Evolutionary conservation across 2,888 invertebrate genomes (phyloP), one percentile per base, ranked within the genome.

Genomic region (Criorhina ranunculi): DNA sequence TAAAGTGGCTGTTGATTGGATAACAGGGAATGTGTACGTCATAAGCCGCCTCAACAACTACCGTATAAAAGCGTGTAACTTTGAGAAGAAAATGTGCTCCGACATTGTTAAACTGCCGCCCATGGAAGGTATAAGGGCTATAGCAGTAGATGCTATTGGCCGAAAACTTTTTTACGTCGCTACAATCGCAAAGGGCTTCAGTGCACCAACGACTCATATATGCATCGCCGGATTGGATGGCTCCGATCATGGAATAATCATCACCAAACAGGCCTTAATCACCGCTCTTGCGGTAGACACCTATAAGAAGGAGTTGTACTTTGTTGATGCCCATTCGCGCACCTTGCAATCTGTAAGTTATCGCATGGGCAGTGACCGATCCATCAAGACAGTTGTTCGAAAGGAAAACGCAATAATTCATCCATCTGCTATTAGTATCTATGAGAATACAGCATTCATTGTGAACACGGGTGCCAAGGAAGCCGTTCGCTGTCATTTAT

Each of bases 401-500:
- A 92, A 92, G 80, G 91, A 92, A 24, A 90, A 91, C 0, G 90
- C 93, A 0, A 90, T 94, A 0, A 90, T 92, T 64, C 93, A 93
- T 37, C 95, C 96, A 0, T 93, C 94, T 49, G 94, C 94, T 0
- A 90, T 97, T 19, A 94, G 94, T 5, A 92, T 97, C 49, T 96
- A 95, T 90, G 96, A 96, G 89, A 95, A 96, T 90, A 93, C 95
- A 86, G 92, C 97, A 0, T 98, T 95, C 91, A 96, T 95, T 93
- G 90, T 95, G 0, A 93, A 93, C 4, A 92, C 92, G 0, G 93
- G 93, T 57, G 91, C 93, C 0, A 93, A 93, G 51, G 93, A 93
- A 19, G 91, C 95, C 33, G 92, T 92, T 15, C 94, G 94, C 72
- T 96, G 95, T 88, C 91, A 91, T n/a, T 90, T 95, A 37, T 94